phyloP scores from a whole-genome alignment of 2,888 invertebrate genomes.

The Zonitis immaculata region DNA sequence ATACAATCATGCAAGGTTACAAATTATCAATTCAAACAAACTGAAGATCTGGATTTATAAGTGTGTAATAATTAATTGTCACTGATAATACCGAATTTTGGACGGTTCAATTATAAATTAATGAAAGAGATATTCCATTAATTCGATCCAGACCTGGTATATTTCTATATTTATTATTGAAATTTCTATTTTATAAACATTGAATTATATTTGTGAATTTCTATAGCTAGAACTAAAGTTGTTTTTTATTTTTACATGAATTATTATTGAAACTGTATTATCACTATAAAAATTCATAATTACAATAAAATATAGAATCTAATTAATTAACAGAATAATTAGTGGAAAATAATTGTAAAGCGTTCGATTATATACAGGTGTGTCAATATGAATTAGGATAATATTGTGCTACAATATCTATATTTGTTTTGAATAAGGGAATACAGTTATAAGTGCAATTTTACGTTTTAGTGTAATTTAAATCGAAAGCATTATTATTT shows the following conservation, averaged over 20 bases:
- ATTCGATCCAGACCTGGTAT: neutral
- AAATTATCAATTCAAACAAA: slow-evolving; percentile 6
- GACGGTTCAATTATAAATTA: neutral
- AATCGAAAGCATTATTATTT: neutral
- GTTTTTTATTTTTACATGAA: neutral
- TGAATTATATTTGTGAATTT: neutral
- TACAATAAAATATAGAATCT: neutral
- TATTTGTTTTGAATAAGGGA: neutral
- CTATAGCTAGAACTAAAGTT: neutral
- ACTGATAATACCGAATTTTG: neutral
- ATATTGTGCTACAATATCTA: neutral
- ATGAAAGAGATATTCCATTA: too few relatives aligned
- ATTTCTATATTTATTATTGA: neutral
- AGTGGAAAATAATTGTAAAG: neutral
- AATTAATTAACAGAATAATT: neutral
- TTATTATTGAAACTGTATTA: neutral
- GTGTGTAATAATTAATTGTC: too few relatives aligned
- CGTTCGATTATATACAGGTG: neutral
- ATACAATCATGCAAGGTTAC: slow-evolving; percentile 16
- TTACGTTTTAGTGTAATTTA: neutral
- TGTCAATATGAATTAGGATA: neutral
- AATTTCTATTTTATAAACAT: neutral
- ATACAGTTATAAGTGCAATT: neutral
- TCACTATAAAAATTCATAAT: neutral
- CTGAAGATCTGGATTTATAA: neutral